Base-by-base conservation (phyloP, 2,113 vertebrate genomes). In the Dolichallabes microphthalmus region DNA sequence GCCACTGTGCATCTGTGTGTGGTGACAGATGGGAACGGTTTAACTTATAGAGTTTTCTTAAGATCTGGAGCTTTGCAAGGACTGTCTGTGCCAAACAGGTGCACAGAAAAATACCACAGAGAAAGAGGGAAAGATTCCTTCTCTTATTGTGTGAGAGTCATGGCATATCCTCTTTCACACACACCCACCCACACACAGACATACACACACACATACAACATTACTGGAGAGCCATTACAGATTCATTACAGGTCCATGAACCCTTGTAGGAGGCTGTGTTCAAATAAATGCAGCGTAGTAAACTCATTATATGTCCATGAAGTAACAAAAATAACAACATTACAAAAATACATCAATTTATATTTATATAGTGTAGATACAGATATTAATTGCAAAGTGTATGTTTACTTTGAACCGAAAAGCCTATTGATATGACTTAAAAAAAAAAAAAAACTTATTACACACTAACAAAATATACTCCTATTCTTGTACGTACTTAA, bases 21-120 rank as follows among this genome's bases (percentile, higher is more conserved):
- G 88, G 92, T 93, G 93, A 94, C 93, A 95, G 94, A 94, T 94
- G 95, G 94, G 92, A 92, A 95, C 92, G 93, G 93, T 94, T 95
- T 95, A 94, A 95, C 94, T 94, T 94, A 91, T 93, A 94, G 91
- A 93, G 92, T 95, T 95, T 91, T 92, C 93, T 93, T 94, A 94
- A 93, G 93, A 95, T 94, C 92, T 92, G 88, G 91, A 94, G 93
- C 92, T 92, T 94, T 92, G 90, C 86, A 89, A 87, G 90, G 84
- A 89, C 90, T 90, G 90, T 78, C 90, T 92, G 89, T 91, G 94
- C 93, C 93, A 93, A 94, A 93, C 94, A 95, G 94, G 94, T 95
- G 95, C 91, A 90, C 90, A 85, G 88, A 92, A 92, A 94, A 90
- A 92, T 92, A 86, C 76, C 84, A 11, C 88, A 91, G 89, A 92